Conservation (phyloP, 1,140 invertebrate genomes). For the Achroia grisella region DNA sequence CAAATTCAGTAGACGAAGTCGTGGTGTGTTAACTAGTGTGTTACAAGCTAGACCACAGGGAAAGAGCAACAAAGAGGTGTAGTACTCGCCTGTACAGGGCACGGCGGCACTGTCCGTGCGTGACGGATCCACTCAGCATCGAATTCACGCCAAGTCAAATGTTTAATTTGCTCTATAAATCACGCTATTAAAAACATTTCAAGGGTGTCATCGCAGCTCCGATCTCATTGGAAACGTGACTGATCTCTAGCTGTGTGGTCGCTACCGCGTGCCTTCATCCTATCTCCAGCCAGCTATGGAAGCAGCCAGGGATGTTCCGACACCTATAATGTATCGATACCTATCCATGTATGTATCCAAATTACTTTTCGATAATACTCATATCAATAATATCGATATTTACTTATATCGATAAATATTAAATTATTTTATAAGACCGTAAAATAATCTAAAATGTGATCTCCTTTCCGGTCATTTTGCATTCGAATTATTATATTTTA, state of each 20-base stretch:
- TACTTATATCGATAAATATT: not conserved
- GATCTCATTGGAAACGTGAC: slow-evolving; percentile 68
- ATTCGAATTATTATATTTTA: no score
- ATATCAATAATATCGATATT: not conserved
- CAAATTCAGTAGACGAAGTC: no score
- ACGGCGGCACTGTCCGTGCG: slow-evolving; percentile 52
- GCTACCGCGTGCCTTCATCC: not conserved
- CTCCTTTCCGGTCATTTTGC: no score
- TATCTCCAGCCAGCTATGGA: slow-evolving; percentile 14
- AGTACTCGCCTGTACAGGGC: slow-evolving; percentile 19
- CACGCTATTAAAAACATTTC: slow-evolving; percentile 71
- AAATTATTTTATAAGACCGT: not conserved
- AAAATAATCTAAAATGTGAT: not conserved
- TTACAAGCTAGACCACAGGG: not conserved
- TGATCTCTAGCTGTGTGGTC: slow-evolving; percentile 46
- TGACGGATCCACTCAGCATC: slow-evolving; percentile 66
- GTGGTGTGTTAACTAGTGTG: no score
- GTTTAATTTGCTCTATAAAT: slow-evolving; percentile 73
- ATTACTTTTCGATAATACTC: no score
- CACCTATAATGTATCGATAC: no score
- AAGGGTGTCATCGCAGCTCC: slow-evolving; percentile 65
- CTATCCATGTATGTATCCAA: no score
- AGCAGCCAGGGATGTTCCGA: no score
- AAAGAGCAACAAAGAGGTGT: not conserved
- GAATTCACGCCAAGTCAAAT: slow-evolving; percentile 71